Evolutionary conservation across 2,113 vertebrate genomes (phyloP).

Genomic region (Halichoeres trimaculatus): DNA sequence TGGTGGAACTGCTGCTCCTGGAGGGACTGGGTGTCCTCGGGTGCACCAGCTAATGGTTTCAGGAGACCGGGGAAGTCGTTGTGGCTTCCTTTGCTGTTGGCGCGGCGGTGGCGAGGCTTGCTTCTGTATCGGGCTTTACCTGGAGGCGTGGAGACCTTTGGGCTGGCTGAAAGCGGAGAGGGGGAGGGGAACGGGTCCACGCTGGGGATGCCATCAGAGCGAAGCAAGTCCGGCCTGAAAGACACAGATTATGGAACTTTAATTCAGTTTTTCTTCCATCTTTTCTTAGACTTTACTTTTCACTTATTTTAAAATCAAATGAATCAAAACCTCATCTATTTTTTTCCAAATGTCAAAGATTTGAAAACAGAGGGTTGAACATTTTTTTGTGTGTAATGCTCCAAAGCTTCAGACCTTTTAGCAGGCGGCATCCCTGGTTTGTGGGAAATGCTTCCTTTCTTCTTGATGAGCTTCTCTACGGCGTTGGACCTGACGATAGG

Average conservation of each 20-base stretch:
- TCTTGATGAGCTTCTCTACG: slow-evolving; percentile 97
- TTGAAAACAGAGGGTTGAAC: not conserved
- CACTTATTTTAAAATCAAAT: too few species aligned
- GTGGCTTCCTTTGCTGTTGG: slow-evolving; percentile 96
- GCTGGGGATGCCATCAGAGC: slow-evolving; percentile 93
- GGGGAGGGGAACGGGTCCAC: slow-evolving; percentile 85
- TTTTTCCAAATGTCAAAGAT: not conserved
- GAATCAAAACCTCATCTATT: not conserved
- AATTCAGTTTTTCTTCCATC: not conserved
- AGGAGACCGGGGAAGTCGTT: slow-evolving; percentile 89
- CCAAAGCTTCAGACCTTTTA: slow-evolving; percentile 85
- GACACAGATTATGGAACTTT: not conserved
- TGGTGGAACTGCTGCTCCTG: slow-evolving; percentile 73
- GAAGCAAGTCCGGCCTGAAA: slow-evolving; percentile 91
- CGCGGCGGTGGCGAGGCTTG: slow-evolving; percentile 95
- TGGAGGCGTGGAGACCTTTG: slow-evolving; percentile 89
- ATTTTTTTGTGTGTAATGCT: not conserved
- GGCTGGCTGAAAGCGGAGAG: slow-evolving; percentile 92
- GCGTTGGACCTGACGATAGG: slow-evolving; percentile 95
- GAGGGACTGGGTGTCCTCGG: slow-evolving; percentile 79
- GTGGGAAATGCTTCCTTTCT: slow-evolving; percentile 89
- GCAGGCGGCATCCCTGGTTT: slow-evolving; percentile 88
- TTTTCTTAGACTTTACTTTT: too few species aligned
- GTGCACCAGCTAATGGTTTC: slow-evolving; percentile 80
- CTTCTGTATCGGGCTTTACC: slow-evolving; percentile 93